Base-by-base conservation (phyloP, 2,888 invertebrate genomes). In the Andrena camellia region DNA sequence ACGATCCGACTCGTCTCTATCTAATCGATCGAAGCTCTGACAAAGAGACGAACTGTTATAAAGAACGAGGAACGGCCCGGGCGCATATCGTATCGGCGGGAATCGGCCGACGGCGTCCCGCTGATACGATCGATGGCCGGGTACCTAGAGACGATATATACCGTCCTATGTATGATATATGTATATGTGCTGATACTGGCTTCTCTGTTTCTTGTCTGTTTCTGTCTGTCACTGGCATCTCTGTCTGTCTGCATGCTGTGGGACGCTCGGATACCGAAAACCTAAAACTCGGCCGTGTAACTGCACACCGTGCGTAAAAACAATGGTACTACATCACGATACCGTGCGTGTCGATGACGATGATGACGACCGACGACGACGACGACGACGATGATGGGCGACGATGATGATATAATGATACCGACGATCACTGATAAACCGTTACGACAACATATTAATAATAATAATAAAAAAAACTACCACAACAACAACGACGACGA, bases 161-260 rank as follows among this genome's bases (percentile, higher is more conserved):
- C 23, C 57, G 57, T 57, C 57, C 63, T 35, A 75, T 67, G 81
- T 78, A 81, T 57, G 57, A 57, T 86, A 84, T 78, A 86, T 90
- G 88, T 92, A 91, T 91, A 92, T 93, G 92, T 93, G 93, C 93
- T 94, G 93, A 93, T 93, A 93, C 91, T 92, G 92, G 93, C 93
- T 95, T 94, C 94, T 95, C 95, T 95, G 95, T 95, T 95, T 95
- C 94, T 94, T 95, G 93, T 94, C 93, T 94, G 93, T 94, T 93
- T 94, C 94, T 94, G 93, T 94, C 94, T 95, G 94, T 95, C 95
- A 95, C 94, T 95, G 93, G 94, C 94, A 95, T 95, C 94, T 95
- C 94, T 94, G 94, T 94, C 94, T 94, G 94, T 94, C 94, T 95
- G 95, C 95, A 95, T 95, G 95, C 95, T 94, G 93, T 92, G 93